A percentile compares a stretch with the other conserved stretches of the same genome.
These are phyloP conservation scores for Upupa epops DNA, from an alignment of 2,113 vertebrate genomes.

Conservation along the genomic window DNA sequence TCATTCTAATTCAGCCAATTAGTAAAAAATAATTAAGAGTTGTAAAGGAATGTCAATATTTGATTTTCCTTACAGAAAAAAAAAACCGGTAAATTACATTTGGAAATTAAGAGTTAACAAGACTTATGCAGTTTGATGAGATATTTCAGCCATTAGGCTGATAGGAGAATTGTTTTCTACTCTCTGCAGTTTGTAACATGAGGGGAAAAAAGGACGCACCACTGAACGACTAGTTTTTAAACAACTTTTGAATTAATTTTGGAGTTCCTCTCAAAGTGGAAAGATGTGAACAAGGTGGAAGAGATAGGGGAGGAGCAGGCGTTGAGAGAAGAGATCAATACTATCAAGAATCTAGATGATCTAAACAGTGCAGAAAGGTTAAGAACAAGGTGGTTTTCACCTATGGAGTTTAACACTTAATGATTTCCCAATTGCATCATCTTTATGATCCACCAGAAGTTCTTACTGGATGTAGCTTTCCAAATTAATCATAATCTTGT, in stretches of 20 bases:
- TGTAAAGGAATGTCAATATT: background rate
- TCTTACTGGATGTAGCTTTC: background rate
- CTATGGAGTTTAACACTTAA: background rate
- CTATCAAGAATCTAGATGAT: background rate
- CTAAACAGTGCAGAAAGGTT: background rate
- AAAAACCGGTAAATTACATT: accelerated
- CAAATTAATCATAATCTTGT: background rate
- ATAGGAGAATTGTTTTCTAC: background rate
- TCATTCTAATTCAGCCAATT: background rate
- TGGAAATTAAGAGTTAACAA: background rate
- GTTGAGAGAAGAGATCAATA: background rate
- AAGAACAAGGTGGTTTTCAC: no score
- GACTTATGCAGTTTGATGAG: background rate
- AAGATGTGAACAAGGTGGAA: background rate
- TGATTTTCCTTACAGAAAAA: background rate
- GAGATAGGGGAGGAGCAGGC: background rate
- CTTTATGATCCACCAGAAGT: background rate
- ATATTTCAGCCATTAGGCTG: background rate
- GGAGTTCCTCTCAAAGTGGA: background rate
- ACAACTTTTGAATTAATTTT: background rate
- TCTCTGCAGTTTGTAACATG: background rate
- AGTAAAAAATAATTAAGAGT: background rate
- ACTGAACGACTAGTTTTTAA: background rate
- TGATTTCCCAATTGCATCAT: background rate
- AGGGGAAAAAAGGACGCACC: background rate